phyloP scores from a whole-genome alignment of 2,888 invertebrate species.

The Ceraclea dissimilis region DNA sequence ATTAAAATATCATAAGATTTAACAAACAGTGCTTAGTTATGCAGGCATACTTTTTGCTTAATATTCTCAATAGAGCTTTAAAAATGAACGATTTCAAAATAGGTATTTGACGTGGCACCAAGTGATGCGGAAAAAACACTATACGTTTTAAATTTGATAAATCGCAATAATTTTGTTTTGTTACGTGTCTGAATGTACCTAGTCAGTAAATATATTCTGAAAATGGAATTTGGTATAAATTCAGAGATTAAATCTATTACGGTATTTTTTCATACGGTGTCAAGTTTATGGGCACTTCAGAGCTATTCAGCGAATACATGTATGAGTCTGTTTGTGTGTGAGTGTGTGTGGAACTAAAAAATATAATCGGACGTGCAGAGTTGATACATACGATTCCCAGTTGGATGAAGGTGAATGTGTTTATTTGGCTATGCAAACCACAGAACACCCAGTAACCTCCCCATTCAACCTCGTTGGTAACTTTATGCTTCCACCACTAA shows the following conservation, averaged over 20 bases:
- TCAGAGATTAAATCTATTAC: background rate
- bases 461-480: background rate
- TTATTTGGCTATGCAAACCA: slow-evolving; percentile 17
- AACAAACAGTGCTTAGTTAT: no score
- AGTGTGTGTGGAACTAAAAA: background rate
- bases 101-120: no score
- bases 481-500: background rate
- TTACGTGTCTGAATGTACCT: background rate
- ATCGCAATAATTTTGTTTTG: no score
- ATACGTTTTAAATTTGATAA: no score
- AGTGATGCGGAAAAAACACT: no score
- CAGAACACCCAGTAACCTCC: slow-evolving; percentile 1
- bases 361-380: slow-evolving; percentile 10
- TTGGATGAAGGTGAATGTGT: slow-evolving; percentile 8
- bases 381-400: slow-evolving; percentile 14
- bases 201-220: background rate
- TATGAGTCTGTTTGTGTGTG: background rate
- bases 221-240: background rate
- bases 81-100: no score
- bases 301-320: background rate
- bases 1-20: no score
- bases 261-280: background rate
- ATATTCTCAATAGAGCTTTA: no score
- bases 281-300: slow-evolving; percentile 1
- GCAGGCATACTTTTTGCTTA: no score